Evolutionary conservation across 2,113 vertebrate genomes (phyloP), one percentile per base, ranked within the genome.

Genomic region (Percopsis transmontana): DNA sequence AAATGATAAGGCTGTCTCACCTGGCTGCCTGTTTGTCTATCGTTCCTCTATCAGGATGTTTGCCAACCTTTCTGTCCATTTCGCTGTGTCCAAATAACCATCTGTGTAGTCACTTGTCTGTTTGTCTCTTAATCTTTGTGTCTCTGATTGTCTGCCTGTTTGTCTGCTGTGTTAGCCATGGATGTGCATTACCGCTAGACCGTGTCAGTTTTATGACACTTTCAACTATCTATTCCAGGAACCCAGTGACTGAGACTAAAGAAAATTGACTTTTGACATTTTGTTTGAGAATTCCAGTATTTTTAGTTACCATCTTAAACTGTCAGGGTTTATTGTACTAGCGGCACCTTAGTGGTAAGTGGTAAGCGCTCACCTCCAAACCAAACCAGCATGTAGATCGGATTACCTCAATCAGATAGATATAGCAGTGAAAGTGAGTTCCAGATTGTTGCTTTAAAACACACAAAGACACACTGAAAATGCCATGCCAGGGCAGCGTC

Each of bases 1-100:
- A 73, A 68, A 84, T 68, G 15, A 59, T 50, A 41, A 47, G 21
- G 33, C 6, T 62, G 13, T 16, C 10, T 66, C 5, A 24, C 47
- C 42, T 76, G 68, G 70, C 44, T 62, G 56, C 48, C 18, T 53
- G 15, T 5, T 12, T 47, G 39, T 40, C 23, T 40, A 38, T 52
- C 40, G 45, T 10, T 48, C 64, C 70, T 44, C 23, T 42, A 8
- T 20, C 51, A 7, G 18, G 14, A 8, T 48, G n/a, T n/a, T 48
- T 16, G 16, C n/a, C 16, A 18, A 48, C 16, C 47, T 19, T 16
- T 48, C 16, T 48, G 47, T 3, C 16, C 47, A 33, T 33, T 7
- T 33, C 27, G 5, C 0, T 33, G 5, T 33, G 27, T 7, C 27
- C 27, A 33, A 7, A 33, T 33, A 33, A 33, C 27, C 27, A 27